Base-by-base conservation (phyloP, 2,797 vertebrate genomes). In the Eospalax fontanierii region DNA sequence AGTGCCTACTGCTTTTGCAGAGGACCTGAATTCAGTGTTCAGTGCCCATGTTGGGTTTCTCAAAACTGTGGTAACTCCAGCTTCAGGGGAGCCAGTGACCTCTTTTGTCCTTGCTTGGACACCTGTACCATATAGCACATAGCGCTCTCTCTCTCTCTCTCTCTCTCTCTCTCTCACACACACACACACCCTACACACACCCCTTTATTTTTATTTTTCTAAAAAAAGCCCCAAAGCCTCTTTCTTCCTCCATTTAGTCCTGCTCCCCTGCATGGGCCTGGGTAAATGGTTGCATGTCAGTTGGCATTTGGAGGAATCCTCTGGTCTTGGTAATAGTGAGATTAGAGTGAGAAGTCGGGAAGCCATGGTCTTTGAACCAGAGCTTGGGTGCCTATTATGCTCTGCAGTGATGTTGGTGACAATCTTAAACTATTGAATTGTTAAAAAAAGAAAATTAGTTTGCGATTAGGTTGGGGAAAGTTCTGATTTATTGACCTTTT, bases 401-500 rank as follows among this genome's bases (percentile, higher is more conserved):
- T 95, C 16, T 78, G 14, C 40, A 74, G 54, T 35, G 63, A 6
- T 63, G 46, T 73, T 74, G 10, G 9, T 94, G 87, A n/a, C 87
- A 66, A 50, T 92, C 78, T 91, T 33, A 85, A 88, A 54, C 79
- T 87, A 11, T 65, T 81, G 46, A 87, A 71, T 80, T 95, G 38
- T 83, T 70, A 85, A 63, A 66, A 22, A 76, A 89, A 21, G 40
- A 4, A 83, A 26, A 73, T 93, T 76, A 71, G 82, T 89, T 38
- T 76, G 26, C 59, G 50, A 83, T 90, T 66, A 93, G 68, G 4
- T 78, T 70, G 85, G 50, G 35, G 59, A 46, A 71, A 63, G 50
- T 89, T 93, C 94, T 93, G 82, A 90, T 91, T 92, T 96, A 68
- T 90, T 85, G 79, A 46, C 87, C 75, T 85, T 95, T 87, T 91